A percentile compares a stretch with the other conserved stretches of the same genome.
phyloP scores from a whole-genome alignment of 2,113 vertebrate species.

The Phalacrocorax brasilianus region DNA sequence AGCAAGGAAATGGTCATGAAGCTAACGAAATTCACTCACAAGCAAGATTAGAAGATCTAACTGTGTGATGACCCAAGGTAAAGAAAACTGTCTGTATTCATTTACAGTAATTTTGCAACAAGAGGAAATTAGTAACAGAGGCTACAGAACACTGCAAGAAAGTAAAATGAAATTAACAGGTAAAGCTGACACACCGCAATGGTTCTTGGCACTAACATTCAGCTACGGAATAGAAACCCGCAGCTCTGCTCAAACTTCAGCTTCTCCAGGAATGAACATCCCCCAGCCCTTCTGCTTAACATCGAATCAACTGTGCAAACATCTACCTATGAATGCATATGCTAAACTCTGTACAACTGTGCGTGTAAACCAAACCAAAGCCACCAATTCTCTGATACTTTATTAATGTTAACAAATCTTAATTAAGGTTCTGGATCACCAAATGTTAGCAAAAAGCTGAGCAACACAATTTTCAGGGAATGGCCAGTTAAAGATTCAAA shows the following conservation, averaged over 20 bases:
- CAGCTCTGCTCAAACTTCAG: not conserved
- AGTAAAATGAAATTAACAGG: not conserved
- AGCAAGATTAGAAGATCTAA: not conserved
- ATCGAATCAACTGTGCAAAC: not conserved
- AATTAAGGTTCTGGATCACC: not conserved
- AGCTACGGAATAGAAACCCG: not conserved
- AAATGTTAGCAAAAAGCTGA: not conserved
- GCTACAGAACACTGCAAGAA: not conserved
- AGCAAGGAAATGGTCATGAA: not conserved
- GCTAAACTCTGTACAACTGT: not conserved
- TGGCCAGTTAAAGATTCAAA: not conserved
- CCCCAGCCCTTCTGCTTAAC: not conserved
- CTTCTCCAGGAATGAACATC: not conserved
- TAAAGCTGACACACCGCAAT: not conserved
- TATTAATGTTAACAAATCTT: not conserved
- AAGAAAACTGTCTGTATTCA: not conserved
- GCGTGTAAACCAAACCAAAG: not conserved
- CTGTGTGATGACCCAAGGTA: not conserved
- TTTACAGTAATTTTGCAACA: not conserved
- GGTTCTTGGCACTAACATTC: not conserved
- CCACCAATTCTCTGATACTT: not conserved
- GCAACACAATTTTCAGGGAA: not conserved
- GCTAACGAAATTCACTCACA: not conserved
- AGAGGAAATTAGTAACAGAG: not conserved
- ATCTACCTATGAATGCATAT: rapidly evolving